Evolutionary conservation across 1,140 invertebrate genomes (phyloP).

Genomic region (Druon quercuslanigerum): DNA sequence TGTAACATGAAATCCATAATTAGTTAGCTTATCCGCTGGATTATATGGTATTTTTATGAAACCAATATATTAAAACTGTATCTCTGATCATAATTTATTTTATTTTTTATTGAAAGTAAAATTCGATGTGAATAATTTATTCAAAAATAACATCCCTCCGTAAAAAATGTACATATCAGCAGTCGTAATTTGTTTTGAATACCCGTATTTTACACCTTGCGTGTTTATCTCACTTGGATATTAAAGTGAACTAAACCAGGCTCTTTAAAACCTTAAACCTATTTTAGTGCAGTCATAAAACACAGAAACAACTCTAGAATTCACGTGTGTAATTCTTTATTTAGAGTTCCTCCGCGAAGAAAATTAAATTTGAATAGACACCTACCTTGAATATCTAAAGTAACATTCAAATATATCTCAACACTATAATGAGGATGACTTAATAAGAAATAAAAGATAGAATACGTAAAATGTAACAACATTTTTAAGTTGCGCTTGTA

Average conservation of each 20-base stretch:
- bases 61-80: no score
- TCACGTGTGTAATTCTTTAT: background rate
- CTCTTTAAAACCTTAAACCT: background rate
- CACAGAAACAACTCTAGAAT: background rate
- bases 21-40: no score
- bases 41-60: no score
- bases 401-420: no score
- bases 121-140: no score
- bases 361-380: no score
- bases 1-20: no score
- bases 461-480: background rate
- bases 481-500: background rate
- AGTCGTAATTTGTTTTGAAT: background rate
- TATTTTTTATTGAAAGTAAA: no score
- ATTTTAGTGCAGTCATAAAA: background rate
- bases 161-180: background rate
- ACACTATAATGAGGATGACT: background rate
- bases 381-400: no score
- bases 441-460: background rate
- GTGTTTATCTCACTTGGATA: constrained; percentile 14
- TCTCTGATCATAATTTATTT: no score
- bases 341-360: background rate
- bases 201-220: background rate
- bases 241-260: constrained; percentile 9
- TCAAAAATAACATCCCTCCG: no score